Evolutionary conservation across 2,888 invertebrate species (phyloP).

Genomic region (Chrysolina haemoptera): DNA sequence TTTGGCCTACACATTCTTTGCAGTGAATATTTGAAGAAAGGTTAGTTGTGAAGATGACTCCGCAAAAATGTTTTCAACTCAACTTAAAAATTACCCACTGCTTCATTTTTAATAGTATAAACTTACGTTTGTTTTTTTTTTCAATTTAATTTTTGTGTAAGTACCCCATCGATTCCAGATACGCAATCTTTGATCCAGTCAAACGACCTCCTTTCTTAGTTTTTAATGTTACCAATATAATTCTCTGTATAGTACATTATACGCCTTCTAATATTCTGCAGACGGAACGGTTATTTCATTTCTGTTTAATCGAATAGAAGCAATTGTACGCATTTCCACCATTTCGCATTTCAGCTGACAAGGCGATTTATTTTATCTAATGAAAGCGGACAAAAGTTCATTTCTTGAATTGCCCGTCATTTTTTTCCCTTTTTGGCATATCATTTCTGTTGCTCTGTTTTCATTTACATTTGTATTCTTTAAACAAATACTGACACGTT

Average conservation of each 20-base stretch:
- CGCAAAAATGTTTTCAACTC: too few species aligned
- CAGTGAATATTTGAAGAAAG: too few species aligned
- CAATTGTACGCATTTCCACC: slow-evolving; percentile 4
- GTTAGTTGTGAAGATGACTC: too few species aligned
- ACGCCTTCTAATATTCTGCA: not conserved
- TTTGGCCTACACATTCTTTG: too few species aligned
- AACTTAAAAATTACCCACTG: too few species aligned
- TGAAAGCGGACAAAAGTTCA: slow-evolving; percentile 17
- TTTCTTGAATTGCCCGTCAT: slow-evolving; percentile 5
- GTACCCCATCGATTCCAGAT: too few species aligned
- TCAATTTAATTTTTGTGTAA: too few species aligned
- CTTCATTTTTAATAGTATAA: too few species aligned
- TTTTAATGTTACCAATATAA: too few species aligned
- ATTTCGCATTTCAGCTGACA: slow-evolving; percentile 4
- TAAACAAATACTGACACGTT: not conserved
- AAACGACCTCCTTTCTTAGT: too few species aligned
- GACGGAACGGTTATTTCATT: not conserved
- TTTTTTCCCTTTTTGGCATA: not conserved
- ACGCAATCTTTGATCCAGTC: too few species aligned
- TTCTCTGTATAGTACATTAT: not conserved
- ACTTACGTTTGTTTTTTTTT: too few species aligned
- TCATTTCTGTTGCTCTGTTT: slow-evolving; percentile 4
- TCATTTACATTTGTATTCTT: not conserved
- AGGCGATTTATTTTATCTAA: slow-evolving; percentile 1
- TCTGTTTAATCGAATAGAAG: not conserved